phyloP scores from a whole-genome alignment of 1,140 invertebrate species.

The Zaprionus ornatus region DNA sequence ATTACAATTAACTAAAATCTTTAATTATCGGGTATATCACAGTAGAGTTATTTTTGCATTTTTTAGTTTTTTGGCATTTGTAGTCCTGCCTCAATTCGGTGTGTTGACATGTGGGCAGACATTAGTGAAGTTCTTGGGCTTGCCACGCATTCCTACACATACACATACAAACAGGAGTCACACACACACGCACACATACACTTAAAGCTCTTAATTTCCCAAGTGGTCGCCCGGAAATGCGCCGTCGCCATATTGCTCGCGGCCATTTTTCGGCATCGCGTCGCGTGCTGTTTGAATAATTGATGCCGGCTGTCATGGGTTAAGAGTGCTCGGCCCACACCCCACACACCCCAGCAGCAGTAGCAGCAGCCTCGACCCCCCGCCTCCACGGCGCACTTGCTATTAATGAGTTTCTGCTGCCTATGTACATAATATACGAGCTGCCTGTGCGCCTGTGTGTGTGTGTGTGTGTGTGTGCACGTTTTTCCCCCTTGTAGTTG shows the following conservation, averaged over 20 bases:
- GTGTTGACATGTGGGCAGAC: slow-evolving; percentile 20
- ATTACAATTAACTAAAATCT: too few species aligned
- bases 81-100: background rate
- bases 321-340: slow-evolving; percentile 37
- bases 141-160: slow-evolving; percentile 2
- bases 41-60: background rate
- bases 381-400: slow-evolving; percentile 33
- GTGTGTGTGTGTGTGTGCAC: slow-evolving; percentile 6
- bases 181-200: slow-evolving; percentile 13
- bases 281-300: slow-evolving; percentile 71
- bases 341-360: background rate
- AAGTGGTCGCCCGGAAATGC: slow-evolving; percentile 49
- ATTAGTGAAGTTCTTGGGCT: slow-evolving; percentile 36
- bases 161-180: background rate
- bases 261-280: slow-evolving; percentile 62
- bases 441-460: slow-evolving; percentile 11
- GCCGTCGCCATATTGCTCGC: slow-evolving; percentile 56
- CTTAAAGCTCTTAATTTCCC: slow-evolving; percentile 60
- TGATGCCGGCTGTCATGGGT: slow-evolving; percentile 59
- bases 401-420: slow-evolving; percentile 75
- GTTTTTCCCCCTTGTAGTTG: slow-evolving; percentile 63
- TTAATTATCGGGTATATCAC: too few species aligned
- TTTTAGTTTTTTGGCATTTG: background rate
- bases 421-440: slow-evolving; percentile 60
- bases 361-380: background rate